A percentile compares a stretch with the other conserved stretches of the same genome.
These are phyloP conservation scores for Anas bahamensis DNA, from an alignment of 2,797 vertebrate species.

Conservation along the genomic window DNA sequence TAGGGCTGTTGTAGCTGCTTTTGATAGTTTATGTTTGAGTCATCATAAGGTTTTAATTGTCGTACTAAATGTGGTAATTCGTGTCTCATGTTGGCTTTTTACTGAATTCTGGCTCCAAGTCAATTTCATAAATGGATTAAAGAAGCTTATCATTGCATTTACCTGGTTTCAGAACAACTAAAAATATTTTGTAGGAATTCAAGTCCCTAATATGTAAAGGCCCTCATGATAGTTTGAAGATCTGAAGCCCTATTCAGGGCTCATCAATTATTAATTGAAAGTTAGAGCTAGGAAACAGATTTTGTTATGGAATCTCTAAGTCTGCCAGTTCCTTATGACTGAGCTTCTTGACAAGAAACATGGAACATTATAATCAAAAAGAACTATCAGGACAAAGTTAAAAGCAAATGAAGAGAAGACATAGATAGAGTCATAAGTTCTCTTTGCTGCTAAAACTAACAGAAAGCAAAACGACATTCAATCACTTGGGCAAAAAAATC, in stretches of 20 bases:
- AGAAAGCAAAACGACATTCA: background rate
- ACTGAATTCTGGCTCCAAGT: background rate
- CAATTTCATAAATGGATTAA: background rate
- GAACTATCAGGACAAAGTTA: background rate
- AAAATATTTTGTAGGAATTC: background rate
- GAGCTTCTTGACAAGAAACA: background rate
- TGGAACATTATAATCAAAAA: background rate
- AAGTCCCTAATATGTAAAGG: background rate
- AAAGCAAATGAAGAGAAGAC: background rate
- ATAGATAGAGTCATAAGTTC: background rate
- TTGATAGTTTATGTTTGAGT: background rate
- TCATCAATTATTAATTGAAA: background rate
- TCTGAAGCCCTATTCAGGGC: background rate
- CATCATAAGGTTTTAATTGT: constrained; percentile 3
- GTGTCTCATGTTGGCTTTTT: background rate
- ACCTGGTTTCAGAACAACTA: background rate
- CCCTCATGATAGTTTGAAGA: background rate
- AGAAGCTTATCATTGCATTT: background rate
- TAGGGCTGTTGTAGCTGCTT: background rate
- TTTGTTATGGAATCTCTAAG: background rate
- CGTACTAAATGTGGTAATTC: background rate
- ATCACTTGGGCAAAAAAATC: background rate
- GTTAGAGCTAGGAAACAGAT: background rate
- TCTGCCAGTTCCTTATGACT: background rate
- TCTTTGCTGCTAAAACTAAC: background rate